Evolutionary conservation across 2,113 vertebrate species (phyloP).

Genomic region (Oostethus manadensis): DNA sequence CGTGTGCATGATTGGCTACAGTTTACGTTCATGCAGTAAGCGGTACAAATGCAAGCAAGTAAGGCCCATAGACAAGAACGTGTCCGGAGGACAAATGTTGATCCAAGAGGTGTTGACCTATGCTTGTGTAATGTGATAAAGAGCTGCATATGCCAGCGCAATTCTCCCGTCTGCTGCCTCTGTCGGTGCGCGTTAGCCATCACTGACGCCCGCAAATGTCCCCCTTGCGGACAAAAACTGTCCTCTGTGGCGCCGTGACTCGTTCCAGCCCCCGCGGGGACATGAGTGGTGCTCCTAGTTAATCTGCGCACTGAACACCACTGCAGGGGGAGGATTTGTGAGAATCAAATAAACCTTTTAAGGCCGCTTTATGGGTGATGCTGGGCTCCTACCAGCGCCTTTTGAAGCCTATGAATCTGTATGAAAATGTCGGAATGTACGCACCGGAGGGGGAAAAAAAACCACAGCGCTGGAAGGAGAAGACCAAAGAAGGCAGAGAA

Average conservation of each 20-base stretch:
- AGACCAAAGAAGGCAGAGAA: constrained; percentile 67
- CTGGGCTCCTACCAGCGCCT: background rate
- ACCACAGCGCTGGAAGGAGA: constrained; percentile 21
- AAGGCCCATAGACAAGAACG: background rate
- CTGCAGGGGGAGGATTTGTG: constrained; percentile 1
- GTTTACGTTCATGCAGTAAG: too few species aligned
- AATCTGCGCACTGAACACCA: background rate
- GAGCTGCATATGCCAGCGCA: constrained; percentile 9
- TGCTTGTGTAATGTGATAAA: background rate
- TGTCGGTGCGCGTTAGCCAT: constrained; percentile 33
- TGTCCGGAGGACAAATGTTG: constrained; percentile 19
- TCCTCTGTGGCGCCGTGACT: constrained; percentile 28
- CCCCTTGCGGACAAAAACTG: constrained; percentile 32
- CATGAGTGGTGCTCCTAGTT: background rate
- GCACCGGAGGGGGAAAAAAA: background rate
- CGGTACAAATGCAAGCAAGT: too few species aligned
- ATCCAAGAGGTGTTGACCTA: constrained; percentile 8
- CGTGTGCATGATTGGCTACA: background rate
- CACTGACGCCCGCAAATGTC: constrained; percentile 2
- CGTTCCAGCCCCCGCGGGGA: constrained; percentile 13
- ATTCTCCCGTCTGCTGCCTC: constrained; percentile 20
- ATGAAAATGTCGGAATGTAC: background rate
- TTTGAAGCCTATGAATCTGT: background rate
- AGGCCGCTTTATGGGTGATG: constrained; percentile 5
- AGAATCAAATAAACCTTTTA: constrained; percentile 35